Evolutionary conservation across 2,888 invertebrate species (phyloP).

Genomic region (Tubulanus polymorphus): DNA sequence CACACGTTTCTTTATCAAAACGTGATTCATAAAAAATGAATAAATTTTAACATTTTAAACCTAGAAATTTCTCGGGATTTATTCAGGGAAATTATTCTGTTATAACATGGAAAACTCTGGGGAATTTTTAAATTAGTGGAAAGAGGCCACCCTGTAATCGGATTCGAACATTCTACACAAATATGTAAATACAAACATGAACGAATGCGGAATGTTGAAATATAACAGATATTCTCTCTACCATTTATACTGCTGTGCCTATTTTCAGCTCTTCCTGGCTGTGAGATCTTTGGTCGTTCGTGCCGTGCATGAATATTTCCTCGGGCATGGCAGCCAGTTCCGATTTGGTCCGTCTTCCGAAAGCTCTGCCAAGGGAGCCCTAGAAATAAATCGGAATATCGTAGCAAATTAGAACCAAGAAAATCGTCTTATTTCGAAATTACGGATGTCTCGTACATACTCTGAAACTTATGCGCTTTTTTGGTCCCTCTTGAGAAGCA

Average conservation of each 20-base stretch:
- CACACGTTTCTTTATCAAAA: too few relatives aligned
- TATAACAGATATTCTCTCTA: too few relatives aligned
- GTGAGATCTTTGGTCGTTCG: neutral
- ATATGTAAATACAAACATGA: too few relatives aligned
- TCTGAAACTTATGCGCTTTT: neutral
- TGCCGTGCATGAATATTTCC: neutral
- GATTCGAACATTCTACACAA: too few relatives aligned
- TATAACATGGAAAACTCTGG: too few relatives aligned
- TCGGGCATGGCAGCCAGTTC: constrained; percentile 22
- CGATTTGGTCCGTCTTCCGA: constrained; percentile 41
- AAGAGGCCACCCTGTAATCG: too few relatives aligned
- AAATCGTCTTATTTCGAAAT: neutral
- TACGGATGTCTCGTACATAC: neutral
- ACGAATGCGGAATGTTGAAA: too few relatives aligned
- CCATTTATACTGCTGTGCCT: neutral
- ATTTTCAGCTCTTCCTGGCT: neutral
- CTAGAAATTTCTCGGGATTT: too few relatives aligned
- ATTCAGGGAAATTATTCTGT: too few relatives aligned
- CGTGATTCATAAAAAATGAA: too few relatives aligned
- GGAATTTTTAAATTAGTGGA: too few relatives aligned
- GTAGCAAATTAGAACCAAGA: constrained; percentile 3
- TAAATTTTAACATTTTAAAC: too few relatives aligned
- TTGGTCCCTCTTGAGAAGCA: neutral
- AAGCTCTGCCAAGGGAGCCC: constrained; percentile 45
- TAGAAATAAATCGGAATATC: constrained; percentile 20